Base-by-base conservation (phyloP, 2,888 invertebrate genomes). In the Mechanitis mazaeus region DNA sequence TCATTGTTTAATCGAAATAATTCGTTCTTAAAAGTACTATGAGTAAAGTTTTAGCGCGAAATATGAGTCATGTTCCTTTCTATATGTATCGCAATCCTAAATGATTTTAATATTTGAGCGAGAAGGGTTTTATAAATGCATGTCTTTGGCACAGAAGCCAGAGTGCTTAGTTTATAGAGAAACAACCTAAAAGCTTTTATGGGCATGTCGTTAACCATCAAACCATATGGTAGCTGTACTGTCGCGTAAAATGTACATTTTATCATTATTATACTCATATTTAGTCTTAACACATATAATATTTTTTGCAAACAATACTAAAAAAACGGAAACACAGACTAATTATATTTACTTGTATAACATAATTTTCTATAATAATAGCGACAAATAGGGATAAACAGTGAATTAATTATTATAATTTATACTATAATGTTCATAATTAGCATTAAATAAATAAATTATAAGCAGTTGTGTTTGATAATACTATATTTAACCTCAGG, bases 211-310 rank as follows among this genome's bases (percentile, higher is more conserved):
- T 78, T 75, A 76, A 75, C 76, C 77, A 80, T 75, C 73, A 69
- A 69, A 75, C 87, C 88, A 89, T 88, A 89, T 89, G 88, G 86
- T 75, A 72, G 20, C 69, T 58, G 81, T 84, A 86, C 85, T 80
- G 72, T 77, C 79, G 72, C 66, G 73, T 65, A 70, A 69, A 79
- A 73, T 80, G 78, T 64, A 56, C 46, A 50, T 20, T 1, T 20
- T 20, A 20, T 20, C 20, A 20, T 20, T 20, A 20, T 20, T 20
- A 20, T 20, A 20, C 20, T 20, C 20, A 20, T 20, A 20, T 20
- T 20, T 20, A 20, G 20, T 20, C 20, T 20, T 20, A 20, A 20
- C 20, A 20, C 20, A 20, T 20, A 20, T 20, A 20, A 20, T 20
- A 20, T 20, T 20, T 20, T 20, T 20, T 20, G 20, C 20, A 20